Evolutionary conservation across 2,888 invertebrate species (phyloP), one percentile per base, ranked within the genome.

Genomic region (Cerastis leucographa): DNA sequence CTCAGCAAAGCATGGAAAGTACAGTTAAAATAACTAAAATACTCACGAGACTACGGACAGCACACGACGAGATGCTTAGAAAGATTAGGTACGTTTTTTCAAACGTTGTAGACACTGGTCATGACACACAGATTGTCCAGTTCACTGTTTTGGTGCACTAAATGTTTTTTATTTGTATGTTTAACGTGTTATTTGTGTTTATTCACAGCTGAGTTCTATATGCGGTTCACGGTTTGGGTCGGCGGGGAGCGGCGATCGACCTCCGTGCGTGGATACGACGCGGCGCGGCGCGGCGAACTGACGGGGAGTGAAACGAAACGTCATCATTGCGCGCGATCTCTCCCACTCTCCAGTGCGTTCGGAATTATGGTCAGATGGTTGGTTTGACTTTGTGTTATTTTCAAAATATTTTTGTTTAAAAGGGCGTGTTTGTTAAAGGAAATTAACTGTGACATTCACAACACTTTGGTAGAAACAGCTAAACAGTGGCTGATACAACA

Each of bases 11-110:
- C 92, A 93, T 93, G 92, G 93, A 93, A 94, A 93, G 94, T 94
- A 96, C 96, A 94, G 95, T 95, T 95, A 95, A 93, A 93, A 94
- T 93, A 93, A 92, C 92, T 93, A 92, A 90, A 92, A 93, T 95
- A 95, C 95, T 95, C 93, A 96, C 96, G 92, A 92, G 89, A 89
- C 87, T 87, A 88, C 83, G 86, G 90, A 91, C 91, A 92, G 91
- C 90, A 78, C 87, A 88, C 85, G 83, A 87, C 89, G 92, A 91
- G 91, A 91, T 91, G 91, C 88, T 92, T 92, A 92, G 92, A 91
- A 84, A 91, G 90, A 92, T 93, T 88, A 86, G 83, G 86, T 88
- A 86, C 84, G 86, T 88, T 89, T 90, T 89, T 87, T 81, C 66
- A 83, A 87, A 90, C 88, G 88, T 89, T 85, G 82, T 69, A 84